These are phyloP conservation scores for Cheiracanthium punctorium DNA, from an alignment of 2,888 invertebrate genomes.

Conservation along the genomic window DNA sequence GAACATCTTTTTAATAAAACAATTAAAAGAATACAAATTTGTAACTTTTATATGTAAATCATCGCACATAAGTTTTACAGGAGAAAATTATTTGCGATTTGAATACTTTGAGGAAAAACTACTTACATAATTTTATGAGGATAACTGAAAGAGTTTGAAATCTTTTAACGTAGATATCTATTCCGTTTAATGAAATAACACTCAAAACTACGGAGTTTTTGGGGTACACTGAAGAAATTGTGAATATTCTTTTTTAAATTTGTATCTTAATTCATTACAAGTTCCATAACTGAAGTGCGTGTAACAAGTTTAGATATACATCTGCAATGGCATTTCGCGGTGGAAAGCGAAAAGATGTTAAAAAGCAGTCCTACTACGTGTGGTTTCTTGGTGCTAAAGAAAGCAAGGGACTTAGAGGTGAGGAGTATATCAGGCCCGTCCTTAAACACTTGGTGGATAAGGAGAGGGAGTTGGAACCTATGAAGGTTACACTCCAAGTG, in stretches of 20 bases:
- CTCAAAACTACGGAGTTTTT: not conserved
- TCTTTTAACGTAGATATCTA: no score
- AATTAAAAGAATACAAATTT: not conserved
- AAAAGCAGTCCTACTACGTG: constrained; percentile 78
- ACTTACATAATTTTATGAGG: constrained; percentile 1
- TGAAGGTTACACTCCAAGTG: constrained; percentile 90
- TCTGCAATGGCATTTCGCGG: constrained; percentile 72
- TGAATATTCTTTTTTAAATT: not conserved
- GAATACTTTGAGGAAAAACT: not conserved
- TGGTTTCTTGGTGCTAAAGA: constrained; percentile 94
- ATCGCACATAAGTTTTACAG: not conserved
- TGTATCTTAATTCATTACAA: not conserved
- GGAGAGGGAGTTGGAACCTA: constrained; percentile 89
- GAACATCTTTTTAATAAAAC: constrained; percentile 16
- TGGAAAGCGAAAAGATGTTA: constrained; percentile 73
- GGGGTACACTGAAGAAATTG: not conserved
- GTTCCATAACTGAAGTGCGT: not conserved
- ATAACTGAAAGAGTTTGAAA: no score
- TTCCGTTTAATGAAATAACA: not conserved
- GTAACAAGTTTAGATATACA: not conserved
- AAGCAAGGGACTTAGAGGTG: constrained; percentile 89
- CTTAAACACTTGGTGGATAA: constrained; percentile 89
- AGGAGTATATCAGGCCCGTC: constrained; percentile 88
- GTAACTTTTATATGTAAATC: not conserved
- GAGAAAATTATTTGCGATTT: not conserved